Base-by-base conservation (phyloP, 2,797 vertebrate species). In the Myotis myotis region DNA sequence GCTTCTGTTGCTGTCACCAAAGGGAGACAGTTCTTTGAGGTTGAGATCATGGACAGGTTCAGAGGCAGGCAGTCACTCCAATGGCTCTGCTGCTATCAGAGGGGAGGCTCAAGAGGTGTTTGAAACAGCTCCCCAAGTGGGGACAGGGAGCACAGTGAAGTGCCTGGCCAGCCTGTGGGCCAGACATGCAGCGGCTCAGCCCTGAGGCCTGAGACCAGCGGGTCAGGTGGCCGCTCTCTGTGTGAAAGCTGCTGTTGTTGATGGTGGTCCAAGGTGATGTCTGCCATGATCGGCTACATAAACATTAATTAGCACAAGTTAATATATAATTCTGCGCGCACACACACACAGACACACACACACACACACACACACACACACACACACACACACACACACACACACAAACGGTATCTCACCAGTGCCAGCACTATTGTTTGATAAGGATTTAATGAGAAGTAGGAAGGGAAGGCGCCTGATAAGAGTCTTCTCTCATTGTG, bases 261-360 rank as follows among this genome's bases (percentile, higher is more conserved):
- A 23, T 5, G 6, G 71, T 23, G 36, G 86, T 55, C 51, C 22
- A 7, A 33, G 64, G 82, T 19, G 12, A 23, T 6, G 6, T 38
- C 10, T 15, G 30, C 41, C 9, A 0, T 53, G 23, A 55, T 75
- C 1, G 0, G 25, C 66, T 49, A 15, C 68, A 11, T 55, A 68
- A 92, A 91, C 86, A 87, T 91, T 89, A 91, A 95, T 97, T 95
- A 96, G 89, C 70, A 36, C 38, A 51, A 81, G 97, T 97, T 97
- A 96, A 97, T 96, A 10, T 91, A 6, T 97, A 97, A 97, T 87
- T 95, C 71, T 53, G n/a, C 20, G 3, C 2, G 8, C 16, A 19
- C 30, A 33, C 64, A 66, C 62, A 64, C 30, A 64, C 30, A 64
- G 17, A n/a, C 64, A 19, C 20, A 13, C 74, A 51, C 47, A 53